Percentiles rank a stretch among this genome's conserved stretches.
Conservation (phyloP, 35 echinoderm and acorn worm species). For the Ptychodera flava region DNA sequence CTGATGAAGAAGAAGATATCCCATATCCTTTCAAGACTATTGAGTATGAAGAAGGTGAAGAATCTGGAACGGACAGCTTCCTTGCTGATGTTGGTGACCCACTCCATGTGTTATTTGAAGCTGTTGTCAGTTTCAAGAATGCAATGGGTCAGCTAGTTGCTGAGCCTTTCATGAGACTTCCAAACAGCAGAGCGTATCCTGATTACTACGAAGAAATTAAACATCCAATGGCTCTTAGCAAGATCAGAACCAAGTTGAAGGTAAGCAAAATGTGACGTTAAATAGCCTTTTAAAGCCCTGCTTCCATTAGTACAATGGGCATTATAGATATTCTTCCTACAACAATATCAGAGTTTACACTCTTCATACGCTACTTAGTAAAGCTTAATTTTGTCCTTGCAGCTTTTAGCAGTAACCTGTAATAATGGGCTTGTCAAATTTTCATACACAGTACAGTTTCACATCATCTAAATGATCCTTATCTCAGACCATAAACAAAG, state of each 20-base stretch:
- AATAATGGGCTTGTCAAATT: no score
- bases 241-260: conserved; percentile 92
- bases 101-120: conserved; percentile 51
- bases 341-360: no score
- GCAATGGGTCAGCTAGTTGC: conserved; percentile 65
- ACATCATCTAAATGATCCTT: no score
- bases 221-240: conserved; percentile 74
- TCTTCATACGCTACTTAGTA: no score
- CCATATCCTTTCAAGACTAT: conserved; percentile 5
- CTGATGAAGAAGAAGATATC: conserved; percentile 26
- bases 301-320: no score
- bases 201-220: conserved; percentile 97
- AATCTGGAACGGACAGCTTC: conserved; percentile 75
- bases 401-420: no score
- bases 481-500: no score
- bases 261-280: no score
- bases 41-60: conserved; percentile 84
- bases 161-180: conserved; percentile 90
- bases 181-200: conserved; percentile 63
- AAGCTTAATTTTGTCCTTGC: no score
- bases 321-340: no score
- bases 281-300: no score
- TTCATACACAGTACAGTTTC: no score
- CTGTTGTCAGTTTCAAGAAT: conserved; percentile 63
- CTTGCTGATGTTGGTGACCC: conserved; percentile 45